Percentiles rank a stretch among this genome's conserved stretches.
phyloP scores from a whole-genome alignment of 2,797 vertebrate species.

The Ibycter americanus region DNA sequence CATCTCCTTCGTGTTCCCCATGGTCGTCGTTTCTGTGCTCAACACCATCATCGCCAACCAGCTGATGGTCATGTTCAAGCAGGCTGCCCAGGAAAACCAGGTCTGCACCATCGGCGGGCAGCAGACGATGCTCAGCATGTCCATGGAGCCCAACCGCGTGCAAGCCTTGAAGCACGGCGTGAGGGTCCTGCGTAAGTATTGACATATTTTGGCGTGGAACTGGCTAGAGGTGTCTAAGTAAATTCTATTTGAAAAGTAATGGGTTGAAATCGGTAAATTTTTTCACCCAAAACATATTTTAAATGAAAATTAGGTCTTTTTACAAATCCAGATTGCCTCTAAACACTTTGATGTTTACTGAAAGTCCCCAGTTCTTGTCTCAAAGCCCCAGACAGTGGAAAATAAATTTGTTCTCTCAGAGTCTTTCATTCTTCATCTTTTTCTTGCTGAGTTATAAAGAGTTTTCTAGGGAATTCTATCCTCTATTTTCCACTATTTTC shows the following conservation, averaged over 20 bases:
- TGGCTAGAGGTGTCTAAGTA: fast-evolving
- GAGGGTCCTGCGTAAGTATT: constrained; percentile 86
- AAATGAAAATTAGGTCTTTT: not conserved
- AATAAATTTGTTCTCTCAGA: not conserved
- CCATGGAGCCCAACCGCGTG: constrained; percentile 88
- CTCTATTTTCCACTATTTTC: not conserved
- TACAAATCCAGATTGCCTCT: not conserved
- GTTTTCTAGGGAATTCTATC: not conserved
- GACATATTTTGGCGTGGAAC: fast-evolving
- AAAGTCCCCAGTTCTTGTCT: not conserved
- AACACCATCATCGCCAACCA: constrained; percentile 96
- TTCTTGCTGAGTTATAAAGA: not conserved
- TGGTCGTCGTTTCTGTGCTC: constrained; percentile 89
- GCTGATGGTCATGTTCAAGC: constrained; percentile 90
- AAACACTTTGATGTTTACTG: not conserved
- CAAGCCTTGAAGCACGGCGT: constrained; percentile 94
- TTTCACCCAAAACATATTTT: not conserved
- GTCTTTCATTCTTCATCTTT: not conserved
- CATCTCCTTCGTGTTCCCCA: constrained; percentile 92
- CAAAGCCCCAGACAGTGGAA: not conserved
- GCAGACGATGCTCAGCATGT: constrained; percentile 84
- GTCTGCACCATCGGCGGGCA: constrained; percentile 84
- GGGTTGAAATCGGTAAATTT: fast-evolving
- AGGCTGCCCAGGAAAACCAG: constrained; percentile 89
- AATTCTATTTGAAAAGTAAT: fast-evolving